Base-by-base conservation (phyloP, 1,140 invertebrate species). In the Capitella teleta region DNA sequence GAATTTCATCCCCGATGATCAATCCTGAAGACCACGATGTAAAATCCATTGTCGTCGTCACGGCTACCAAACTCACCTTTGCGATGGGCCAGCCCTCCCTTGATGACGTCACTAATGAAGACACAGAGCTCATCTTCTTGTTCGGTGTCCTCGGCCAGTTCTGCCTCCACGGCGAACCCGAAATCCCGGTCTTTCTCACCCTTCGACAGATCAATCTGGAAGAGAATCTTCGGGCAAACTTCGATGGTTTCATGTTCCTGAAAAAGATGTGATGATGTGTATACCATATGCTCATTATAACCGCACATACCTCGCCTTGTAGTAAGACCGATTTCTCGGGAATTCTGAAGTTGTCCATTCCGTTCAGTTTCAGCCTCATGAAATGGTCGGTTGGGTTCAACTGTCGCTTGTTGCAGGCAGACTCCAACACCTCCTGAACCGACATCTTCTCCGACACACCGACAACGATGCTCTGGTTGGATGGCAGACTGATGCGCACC, bases 121-220 rank as follows among this genome's bases (percentile, higher is more conserved):
- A 93, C 93, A 70, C 90, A 91, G 34, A 97, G 80, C 70, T 96
- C 91, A 69, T 96, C 92, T 68, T 96, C 91, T 38, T 87, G 76
- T 67, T 96, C 91, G 14, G 86, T 82, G 73, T 95, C 94, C 72
- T 95, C 91, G 49, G 93, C 90, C 41, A 96, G 77, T 72, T 96
- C 92, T 3, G 92, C 92, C 70, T 97, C 93, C 23, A 96, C 90
- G 49, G 87, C 90, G 74, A 97, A 93, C 51, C 93, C 93, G 86
- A 92, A 96, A 40, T 64, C 61, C 23, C 56, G 53, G 44, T 66
- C 59, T 18, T 55, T 56, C 14, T 56, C 57, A 10, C 52, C 54
- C 37, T 64, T 63, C 24, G 87, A 84, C 59, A 97, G 76, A 70
- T 96, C 90, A 51, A 96, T 86, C 80, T 95, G 91, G 73, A 95